Percentiles rank a stretch among this genome's conserved stretches.
phyloP scores from a whole-genome alignment of 2,888 invertebrate genomes.

The Stenoptilia bipunctidactyla region DNA sequence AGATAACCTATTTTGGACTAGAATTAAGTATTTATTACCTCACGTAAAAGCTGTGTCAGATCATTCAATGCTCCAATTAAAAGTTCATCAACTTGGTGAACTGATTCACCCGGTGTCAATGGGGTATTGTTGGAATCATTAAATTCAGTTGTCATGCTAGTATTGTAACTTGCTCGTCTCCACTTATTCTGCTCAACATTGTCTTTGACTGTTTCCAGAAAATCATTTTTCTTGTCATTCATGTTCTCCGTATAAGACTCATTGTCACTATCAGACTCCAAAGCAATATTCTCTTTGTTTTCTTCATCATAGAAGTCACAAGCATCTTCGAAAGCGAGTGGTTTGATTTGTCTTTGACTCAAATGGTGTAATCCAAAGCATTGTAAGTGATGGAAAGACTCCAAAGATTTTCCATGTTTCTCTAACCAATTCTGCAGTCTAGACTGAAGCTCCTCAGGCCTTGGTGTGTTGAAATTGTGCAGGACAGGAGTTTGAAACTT shows the following conservation, averaged over 20 bases:
- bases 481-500: constrained; percentile 46
- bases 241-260: constrained; percentile 44
- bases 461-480: constrained; percentile 41
- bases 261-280: constrained; percentile 49
- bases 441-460: constrained; percentile 43
- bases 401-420: constrained; percentile 56
- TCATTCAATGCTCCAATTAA: constrained; percentile 62
- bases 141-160: constrained; percentile 33
- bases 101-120: constrained; percentile 26
- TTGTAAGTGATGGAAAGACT: constrained; percentile 63
- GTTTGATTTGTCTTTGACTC: constrained; percentile 18
- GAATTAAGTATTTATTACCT: too few relatives aligned
- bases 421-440: constrained; percentile 63
- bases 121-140: constrained; percentile 38
- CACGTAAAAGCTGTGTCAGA: constrained; percentile 57
- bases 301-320: constrained; percentile 41
- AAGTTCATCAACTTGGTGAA: constrained; percentile 33
- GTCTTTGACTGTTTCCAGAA: constrained; percentile 10
- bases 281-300: constrained; percentile 63
- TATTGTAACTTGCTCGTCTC: constrained; percentile 35
- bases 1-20: too few relatives aligned
- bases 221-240: constrained; percentile 26
- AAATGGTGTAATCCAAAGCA: constrained; percentile 60
- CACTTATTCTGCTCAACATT: constrained; percentile 24
- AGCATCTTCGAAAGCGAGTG: constrained; percentile 18